These are phyloP conservation scores for Turritopsis rubra DNA, from an alignment of 30 jellyfish, hydroid and myxozoan species.

Conservation along the genomic window DNA sequence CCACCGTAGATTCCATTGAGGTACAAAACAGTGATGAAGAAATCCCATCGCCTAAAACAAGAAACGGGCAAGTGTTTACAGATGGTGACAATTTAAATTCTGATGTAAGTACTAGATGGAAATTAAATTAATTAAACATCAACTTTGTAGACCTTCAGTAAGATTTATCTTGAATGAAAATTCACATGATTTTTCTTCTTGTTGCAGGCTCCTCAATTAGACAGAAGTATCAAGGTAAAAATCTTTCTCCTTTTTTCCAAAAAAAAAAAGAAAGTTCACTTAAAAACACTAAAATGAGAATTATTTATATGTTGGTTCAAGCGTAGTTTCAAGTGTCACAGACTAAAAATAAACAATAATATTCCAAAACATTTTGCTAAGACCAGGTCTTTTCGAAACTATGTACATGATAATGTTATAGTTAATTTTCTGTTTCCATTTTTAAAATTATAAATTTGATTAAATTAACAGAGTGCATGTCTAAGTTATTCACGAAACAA, in stretches of 20 bases:
- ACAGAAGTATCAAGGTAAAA: not conserved
- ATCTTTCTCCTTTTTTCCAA: not conserved
- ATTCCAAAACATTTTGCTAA: too few relatives aligned
- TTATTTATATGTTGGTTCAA: too few relatives aligned
- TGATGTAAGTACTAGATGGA: not conserved
- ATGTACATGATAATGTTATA: too few relatives aligned
- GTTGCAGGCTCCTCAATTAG: not conserved
- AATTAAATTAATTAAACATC: too few relatives aligned
- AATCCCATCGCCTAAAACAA: not conserved
- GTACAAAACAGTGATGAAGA: not conserved
- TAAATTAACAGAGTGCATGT: too few relatives aligned
- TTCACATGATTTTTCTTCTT: not conserved
- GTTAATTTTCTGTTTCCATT: not conserved
- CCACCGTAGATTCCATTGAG: not conserved
- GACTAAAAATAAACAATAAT: too few relatives aligned
- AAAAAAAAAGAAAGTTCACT: not conserved
- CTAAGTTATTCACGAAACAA: too few relatives aligned
- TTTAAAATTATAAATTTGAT: too few relatives aligned
- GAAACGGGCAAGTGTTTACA: not conserved
- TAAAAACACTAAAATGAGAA: not conserved
- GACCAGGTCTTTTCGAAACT: too few relatives aligned
- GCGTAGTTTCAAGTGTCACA: too few relatives aligned
- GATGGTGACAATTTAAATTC: not conserved
- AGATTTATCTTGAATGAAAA: not conserved
- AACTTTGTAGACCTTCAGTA: too few relatives aligned